phyloP scores from a whole-genome alignment of 2,888 invertebrate genomes.

The Melanophora roralis region DNA sequence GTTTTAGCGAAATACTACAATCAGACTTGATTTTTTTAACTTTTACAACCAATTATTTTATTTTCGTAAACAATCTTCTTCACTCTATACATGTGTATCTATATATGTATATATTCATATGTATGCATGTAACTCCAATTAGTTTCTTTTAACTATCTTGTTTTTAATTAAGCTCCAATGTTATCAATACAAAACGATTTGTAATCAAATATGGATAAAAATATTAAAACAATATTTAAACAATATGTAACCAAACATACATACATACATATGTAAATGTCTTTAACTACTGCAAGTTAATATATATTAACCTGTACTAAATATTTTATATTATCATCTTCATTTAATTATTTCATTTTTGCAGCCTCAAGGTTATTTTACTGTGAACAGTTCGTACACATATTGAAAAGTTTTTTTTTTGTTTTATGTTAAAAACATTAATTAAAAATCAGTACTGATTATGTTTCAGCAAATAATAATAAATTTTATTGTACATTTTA shows the following conservation, averaged over 20 bases:
- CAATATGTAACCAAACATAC: background rate
- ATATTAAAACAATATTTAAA: background rate
- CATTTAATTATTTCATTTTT: conserved; percentile 26
- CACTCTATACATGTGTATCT: no score
- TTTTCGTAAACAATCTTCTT: no score
- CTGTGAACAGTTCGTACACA: background rate
- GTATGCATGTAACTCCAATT: no score
- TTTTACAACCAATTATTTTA: no score
- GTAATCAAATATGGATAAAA: background rate
- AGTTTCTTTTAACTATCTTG: no score
- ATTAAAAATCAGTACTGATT: conserved; percentile 51
- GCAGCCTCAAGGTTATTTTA: conserved; percentile 31
- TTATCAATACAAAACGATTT: background rate
- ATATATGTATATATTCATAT: no score
- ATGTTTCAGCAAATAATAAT: conserved; percentile 49
- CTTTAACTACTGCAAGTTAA: background rate
- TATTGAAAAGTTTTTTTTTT: background rate
- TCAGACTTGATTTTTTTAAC: no score
- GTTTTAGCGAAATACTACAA: no score
- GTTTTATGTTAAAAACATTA: conserved; percentile 21
- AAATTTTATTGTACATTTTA: conserved; percentile 27
- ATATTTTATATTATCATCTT: background rate
- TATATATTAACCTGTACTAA: background rate
- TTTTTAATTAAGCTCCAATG: no score
- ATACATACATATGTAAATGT: no score